A percentile compares a stretch with the other conserved stretches of the same genome.
Evolutionary conservation across 2,888 invertebrate genomes (phyloP).

Genomic region (Eretmocerus hayati): DNA sequence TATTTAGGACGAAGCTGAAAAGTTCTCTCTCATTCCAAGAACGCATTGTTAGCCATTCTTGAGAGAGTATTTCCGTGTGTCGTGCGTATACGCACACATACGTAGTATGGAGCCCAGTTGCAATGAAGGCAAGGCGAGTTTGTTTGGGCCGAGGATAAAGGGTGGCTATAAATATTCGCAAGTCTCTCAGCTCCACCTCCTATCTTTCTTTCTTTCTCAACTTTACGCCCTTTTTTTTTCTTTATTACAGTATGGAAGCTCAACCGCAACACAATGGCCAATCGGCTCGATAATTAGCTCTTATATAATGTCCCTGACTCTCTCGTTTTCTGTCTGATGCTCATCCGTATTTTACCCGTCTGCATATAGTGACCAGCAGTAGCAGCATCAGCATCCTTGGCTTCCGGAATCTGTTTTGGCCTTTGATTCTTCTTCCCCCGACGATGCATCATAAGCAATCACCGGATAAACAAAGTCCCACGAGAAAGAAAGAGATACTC

Average conservation of each 20-base stretch:
- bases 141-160: constrained; percentile 1
- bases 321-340: no score
- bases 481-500: no score
- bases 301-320: constrained; percentile 1
- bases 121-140: no score
- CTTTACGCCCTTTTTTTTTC: not conserved
- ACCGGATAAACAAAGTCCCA: not conserved
- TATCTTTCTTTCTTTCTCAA: not conserved
- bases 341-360: no score
- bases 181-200: not conserved
- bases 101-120: no score
- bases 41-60: constrained; percentile 16
- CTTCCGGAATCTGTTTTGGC: not conserved
- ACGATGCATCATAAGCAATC: no score
- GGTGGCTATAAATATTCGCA: constrained; percentile 11
- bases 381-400: not conserved
- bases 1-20: constrained; percentile 7
- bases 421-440: not conserved
- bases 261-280: constrained; percentile 6
- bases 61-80: constrained; percentile 13
- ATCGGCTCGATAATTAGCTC: constrained; percentile 14
- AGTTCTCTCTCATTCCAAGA: constrained; percentile 12
- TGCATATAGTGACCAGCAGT: no score
- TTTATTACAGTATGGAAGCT: not conserved
- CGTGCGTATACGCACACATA: no score